Percentiles rank a stretch among this genome's conserved stretches.
Conservation (phyloP, 1,140 invertebrate genomes). For the Pogonomyrmex barbatus region DNA sequence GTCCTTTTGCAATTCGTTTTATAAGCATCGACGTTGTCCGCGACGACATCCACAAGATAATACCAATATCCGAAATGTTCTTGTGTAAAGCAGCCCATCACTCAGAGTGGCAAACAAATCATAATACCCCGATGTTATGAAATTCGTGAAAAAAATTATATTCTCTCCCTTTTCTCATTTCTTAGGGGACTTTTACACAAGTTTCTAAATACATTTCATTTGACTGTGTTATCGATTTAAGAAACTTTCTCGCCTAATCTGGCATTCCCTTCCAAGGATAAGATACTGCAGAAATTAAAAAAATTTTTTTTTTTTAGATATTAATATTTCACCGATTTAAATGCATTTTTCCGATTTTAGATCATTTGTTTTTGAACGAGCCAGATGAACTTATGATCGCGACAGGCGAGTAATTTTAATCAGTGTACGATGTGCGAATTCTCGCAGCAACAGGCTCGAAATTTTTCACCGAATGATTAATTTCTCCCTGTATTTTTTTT, state of each 20-base stretch:
- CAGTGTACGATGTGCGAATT: conserved; percentile 45
- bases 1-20: conserved; percentile 44
- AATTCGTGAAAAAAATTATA: not conserved
- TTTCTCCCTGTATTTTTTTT: conserved; percentile 38
- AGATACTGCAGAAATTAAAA: not conserved
- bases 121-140: not conserved
- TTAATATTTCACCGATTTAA: not conserved
- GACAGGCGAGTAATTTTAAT: conserved; percentile 30
- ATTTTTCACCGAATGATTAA: conserved; percentile 58
- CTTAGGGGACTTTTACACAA: not conserved
- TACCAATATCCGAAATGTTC: conserved; percentile 16
- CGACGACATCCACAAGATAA: conserved; percentile 35
- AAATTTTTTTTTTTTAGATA: not conserved
- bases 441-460: conserved; percentile 43
- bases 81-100: not conserved
- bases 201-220: not conserved
- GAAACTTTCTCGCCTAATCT: not conserved
- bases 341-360: not conserved
- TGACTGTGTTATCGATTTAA: not conserved
- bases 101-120: conserved; percentile 11
- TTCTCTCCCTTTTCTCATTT: not conserved
- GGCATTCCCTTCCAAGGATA: not conserved
- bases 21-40: conserved; percentile 26
- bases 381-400: conserved; percentile 11
- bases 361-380: not conserved